Evolutionary conservation across 2,888 invertebrate genomes (phyloP), one percentile per base, ranked within the genome.

Genomic region (Cephonodes hylas): DNA sequence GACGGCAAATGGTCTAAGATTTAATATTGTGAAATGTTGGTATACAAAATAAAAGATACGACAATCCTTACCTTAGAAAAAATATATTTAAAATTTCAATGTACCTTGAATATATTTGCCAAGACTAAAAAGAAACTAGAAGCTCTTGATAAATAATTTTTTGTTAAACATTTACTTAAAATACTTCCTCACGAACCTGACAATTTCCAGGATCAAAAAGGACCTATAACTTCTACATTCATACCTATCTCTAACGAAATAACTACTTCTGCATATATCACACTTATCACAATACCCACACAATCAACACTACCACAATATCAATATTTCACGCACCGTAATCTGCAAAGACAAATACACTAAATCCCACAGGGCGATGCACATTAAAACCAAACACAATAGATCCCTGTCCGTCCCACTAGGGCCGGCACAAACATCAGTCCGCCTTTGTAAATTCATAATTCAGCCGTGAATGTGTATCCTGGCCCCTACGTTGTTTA

Each of bases 391-490:
- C n/a, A 38, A 10, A 38, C 38, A 38, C n/a, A 38, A 38, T 38
- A 38, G 13, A 38, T 38, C 13, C n/a, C 13, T n/a, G 38, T 38
- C 38, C 38, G 3, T 1, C 13, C 38, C n/a, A 13, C 38, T n/a
- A 31, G 18, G 53, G 8, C 18, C 53, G n/a, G 18, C 59, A 57
- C 62, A 60, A 60, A 57, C 58, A 65, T 68, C 65, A 66, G 65
- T 63, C 10, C 44, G 56, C 46, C 38, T 60, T 60, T 69, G 66
- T 69, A 66, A 63, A 63, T 60, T 48, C 48, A 60, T 62, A 53
- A 53, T 53, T 53, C 53, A 31, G n/a, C 53, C 1, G 18, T 63
- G 62, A 18, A 38, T 38, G 38, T 38, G 38, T 62, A 57, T 42
- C 38, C 58, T 63, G 53, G 44, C 44, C 42, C 22, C 61, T 22